phyloP scores from a whole-genome alignment of 2,113 vertebrate species.

The Peucedramus taeniatus region DNA sequence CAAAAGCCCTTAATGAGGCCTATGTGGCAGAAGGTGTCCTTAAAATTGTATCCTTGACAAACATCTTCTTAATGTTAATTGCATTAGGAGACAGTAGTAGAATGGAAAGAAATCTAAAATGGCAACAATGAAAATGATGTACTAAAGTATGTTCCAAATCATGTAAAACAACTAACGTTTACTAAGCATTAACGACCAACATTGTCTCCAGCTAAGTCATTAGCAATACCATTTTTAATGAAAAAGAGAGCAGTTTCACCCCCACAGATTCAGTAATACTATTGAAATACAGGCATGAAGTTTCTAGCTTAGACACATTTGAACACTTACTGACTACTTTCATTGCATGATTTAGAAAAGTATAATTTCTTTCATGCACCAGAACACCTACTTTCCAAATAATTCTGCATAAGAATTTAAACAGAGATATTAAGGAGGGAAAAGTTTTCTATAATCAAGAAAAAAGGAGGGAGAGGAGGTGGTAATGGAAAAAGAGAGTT shows the following conservation, averaged over 20 bases:
- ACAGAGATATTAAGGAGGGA: background rate
- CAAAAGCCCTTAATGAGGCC: conserved; percentile 5
- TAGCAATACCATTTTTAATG: background rate
- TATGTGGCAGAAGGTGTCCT: background rate
- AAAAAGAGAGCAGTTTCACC: background rate
- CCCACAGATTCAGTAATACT: background rate
- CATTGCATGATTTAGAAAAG: background rate
- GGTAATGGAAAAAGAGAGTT: background rate
- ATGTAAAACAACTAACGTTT: background rate
- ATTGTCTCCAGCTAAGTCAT: background rate
- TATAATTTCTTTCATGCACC: background rate
- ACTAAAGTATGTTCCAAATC: background rate
- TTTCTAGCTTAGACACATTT: background rate
- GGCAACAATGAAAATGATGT: background rate
- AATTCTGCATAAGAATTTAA: background rate
- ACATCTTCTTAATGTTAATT: conserved; percentile 32
- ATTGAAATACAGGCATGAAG: background rate
- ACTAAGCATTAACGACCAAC: background rate
- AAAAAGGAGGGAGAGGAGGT: fast-evolving
- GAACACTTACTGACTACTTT: background rate
- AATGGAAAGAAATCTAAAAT: conserved; percentile 7
- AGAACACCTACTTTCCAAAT: background rate
- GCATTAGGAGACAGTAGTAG: background rate
- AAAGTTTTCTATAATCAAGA: background rate
- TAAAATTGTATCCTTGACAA: conserved; percentile 31